Base-by-base conservation (phyloP, 92 coral and sea anemone genomes). In the Nematostella vectensis region DNA sequence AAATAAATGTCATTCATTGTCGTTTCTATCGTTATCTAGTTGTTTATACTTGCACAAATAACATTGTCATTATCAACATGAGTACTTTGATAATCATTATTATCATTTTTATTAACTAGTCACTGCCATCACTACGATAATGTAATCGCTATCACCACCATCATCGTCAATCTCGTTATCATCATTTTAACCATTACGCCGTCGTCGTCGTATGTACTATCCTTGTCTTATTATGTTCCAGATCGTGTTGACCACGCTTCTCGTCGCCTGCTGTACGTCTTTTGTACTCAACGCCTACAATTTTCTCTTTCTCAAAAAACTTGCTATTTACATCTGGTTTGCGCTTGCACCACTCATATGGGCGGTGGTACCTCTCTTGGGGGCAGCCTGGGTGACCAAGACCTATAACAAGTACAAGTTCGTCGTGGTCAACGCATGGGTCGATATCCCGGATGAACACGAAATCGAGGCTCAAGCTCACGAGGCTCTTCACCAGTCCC, bases 391-490 rank as follows among this genome's bases (percentile, higher is more conserved):
- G 96, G 86, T 83, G 3, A 87, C 96, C 1, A 82, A 75, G 66
- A 82, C 89, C 3, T 87, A 87, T 59, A 38, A 67, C 60, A 72
- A 63, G 64, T 87, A 83, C 78, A 87, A 87, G 52, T 70, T 87
- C 4, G 94, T 87, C 50, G 96, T 87, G 15, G 96, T 87, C 26
- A 87, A 87, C 59, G 96, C 96, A 15, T 87, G 96, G 96, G 96
- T 87, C n/a, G 96, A 87, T 62, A 79, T 87, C 58, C 96, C 96
- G 63, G 96, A 87, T 71, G 96, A 87, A 17, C 91, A 87, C 17
- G 95, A 85, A 68, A 42, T 80, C 54, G 96, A 87, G 69, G 93
- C 83, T 29, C 48, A 56, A 18, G 96, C 77, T 3, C 91, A 87
- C 52, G 80, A 80, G 18, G 63, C 55, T 33, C 24, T 83, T 16